Evolutionary conservation across 2,113 vertebrate genomes (phyloP), one percentile per base, ranked within the genome.

Genomic region (Petroica traversi): DNA sequence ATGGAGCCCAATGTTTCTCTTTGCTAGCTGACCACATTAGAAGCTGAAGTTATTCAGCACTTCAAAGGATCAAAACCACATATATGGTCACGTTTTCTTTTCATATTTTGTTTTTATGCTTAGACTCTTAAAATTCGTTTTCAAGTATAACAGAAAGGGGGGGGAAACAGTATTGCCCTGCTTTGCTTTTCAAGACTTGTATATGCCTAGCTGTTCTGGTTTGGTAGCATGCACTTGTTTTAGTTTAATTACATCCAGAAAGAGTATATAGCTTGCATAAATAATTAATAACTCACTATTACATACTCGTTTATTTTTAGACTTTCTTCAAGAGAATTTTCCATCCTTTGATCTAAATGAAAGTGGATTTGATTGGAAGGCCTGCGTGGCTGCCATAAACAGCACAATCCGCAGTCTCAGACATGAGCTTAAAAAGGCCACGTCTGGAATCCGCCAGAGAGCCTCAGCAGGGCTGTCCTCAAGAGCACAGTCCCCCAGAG

Each of bases 311-410:
- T 93, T 92, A 41, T 92, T 94, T 88, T 96, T 78, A 99, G 98
- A 99, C 24, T 98, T 99, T 88, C 98, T 99, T 49, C 96, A 97
- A 64, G 98, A 98, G 19, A 96, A 72, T 85, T 98, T 97, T 64
- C 96, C 97, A 16, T 88, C 89, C 52, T 97, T 96, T 95, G 96
- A 98, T 82, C 95, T 99, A 7, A 93, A 85, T 3, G 98, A 98
- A 89, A 92, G 38, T 40, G 98, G 98, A 15, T 91, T 88, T 25
- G 97, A 98, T 76, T 99, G 98, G 98, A 98, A 98, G 94, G 93
- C 97, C 1, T 99, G 98, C 1, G 98, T 99, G 52, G 94, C 88
- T 25, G 97, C 98, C 89, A 98, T 99, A 54, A 98, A 98, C 88
- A 97, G 96, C 82, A 96, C 92, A 38, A 98, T 98, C 88, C 96